Percentiles rank a stretch among this genome's conserved stretches.
Conservation (phyloP, 2,113 vertebrate genomes). For the Azemiops feae region DNA sequence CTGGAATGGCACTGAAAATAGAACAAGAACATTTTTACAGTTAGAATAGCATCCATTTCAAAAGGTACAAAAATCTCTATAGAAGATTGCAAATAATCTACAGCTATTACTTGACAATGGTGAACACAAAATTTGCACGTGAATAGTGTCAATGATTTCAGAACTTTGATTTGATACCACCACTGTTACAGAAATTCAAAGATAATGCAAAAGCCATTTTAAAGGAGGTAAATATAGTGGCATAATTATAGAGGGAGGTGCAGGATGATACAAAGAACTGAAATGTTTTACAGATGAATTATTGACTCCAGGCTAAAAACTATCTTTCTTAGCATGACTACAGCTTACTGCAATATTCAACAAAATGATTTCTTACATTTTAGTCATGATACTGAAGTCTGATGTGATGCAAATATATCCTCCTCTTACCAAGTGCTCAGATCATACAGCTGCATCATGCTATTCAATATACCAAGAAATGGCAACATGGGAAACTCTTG, state of each 20-base stretch:
- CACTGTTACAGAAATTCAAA: neutral
- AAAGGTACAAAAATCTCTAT: slow-evolving; percentile 24
- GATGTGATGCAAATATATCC: neutral
- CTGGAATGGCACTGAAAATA: slow-evolving; percentile 62
- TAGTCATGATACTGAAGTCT: neutral
- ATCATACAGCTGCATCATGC: neutral
- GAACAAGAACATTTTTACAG: slow-evolving; percentile 64
- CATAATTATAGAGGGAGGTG: neutral
- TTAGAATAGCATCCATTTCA: slow-evolving; percentile 50
- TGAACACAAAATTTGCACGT: slow-evolving; percentile 23
- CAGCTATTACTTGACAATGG: slow-evolving; percentile 5
- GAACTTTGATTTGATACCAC: neutral
- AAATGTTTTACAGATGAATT: neutral
- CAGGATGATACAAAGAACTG: slow-evolving; percentile 1
- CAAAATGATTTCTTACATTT: neutral
- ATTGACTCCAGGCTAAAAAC: neutral
- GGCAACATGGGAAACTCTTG: neutral
- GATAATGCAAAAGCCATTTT: neutral
- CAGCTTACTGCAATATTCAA: neutral
- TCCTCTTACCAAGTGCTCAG: neutral
- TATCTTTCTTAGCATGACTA: neutral
- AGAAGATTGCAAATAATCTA: slow-evolving; percentile 17
- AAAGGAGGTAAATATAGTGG: neutral
- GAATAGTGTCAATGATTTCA: slow-evolving; percentile 10
- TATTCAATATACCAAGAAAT: neutral